Percentiles rank a stretch among this genome's conserved stretches.
These are phyloP conservation scores for Brachionus paranguensis DNA, from an alignment of 1,140 invertebrate species.

Conservation along the genomic window DNA sequence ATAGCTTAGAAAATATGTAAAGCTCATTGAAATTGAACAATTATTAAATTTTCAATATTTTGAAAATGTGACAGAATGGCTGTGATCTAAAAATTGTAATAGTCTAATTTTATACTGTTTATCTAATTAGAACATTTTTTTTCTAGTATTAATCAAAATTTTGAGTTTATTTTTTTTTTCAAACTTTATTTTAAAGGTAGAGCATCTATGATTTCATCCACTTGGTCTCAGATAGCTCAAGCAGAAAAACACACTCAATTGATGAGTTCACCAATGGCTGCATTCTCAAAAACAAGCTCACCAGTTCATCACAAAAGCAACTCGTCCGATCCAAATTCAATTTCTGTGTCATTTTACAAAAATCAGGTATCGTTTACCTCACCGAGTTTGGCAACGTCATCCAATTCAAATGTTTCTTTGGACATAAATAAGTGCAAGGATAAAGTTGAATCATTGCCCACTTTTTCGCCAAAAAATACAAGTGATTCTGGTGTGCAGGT, in stretches of 20 bases:
- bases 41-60: too few relatives aligned
- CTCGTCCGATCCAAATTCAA: background rate
- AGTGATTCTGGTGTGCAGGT: background rate
- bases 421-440: background rate
- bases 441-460: background rate
- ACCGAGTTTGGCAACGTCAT: background rate
- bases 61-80: too few relatives aligned
- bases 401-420: background rate
- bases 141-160: too few relatives aligned
- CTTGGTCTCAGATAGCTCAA: constrained; percentile 33
- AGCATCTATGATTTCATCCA: constrained; percentile 34
- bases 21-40: too few relatives aligned
- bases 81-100: background rate
- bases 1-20: too few relatives aligned
- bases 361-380: constrained; percentile 20
- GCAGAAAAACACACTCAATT: constrained; percentile 10
- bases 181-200: background rate
- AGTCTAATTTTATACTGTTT: background rate
- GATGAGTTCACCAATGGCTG: background rate
- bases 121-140: too few relatives aligned
- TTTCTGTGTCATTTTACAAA: background rate
- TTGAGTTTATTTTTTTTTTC: background rate
- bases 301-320: background rate
- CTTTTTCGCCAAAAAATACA: background rate
- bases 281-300: constrained; percentile 12